phyloP scores from a whole-genome alignment of 1,140 invertebrate genomes.

The Drosophila bocqueti region DNA sequence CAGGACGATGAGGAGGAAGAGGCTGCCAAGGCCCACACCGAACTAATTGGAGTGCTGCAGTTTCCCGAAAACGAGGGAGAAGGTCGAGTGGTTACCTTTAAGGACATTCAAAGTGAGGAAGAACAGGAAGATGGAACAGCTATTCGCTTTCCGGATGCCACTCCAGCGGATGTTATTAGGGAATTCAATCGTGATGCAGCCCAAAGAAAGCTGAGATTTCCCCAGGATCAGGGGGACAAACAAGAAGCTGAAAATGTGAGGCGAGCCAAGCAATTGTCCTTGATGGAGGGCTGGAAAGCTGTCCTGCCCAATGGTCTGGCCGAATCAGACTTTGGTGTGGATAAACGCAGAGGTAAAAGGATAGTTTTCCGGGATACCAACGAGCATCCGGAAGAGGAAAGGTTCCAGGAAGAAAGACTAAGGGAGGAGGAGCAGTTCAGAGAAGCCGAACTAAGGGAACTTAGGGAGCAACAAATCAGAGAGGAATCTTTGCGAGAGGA shows the following conservation, averaged over 20 bases:
- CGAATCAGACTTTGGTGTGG: slow-evolving; percentile 37
- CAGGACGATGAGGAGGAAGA: slow-evolving; percentile 68
- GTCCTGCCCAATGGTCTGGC: slow-evolving; percentile 60
- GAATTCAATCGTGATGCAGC: slow-evolving; percentile 73
- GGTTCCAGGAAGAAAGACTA: slow-evolving; percentile 15
- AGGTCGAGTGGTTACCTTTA: slow-evolving; percentile 64
- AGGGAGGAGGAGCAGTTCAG: slow-evolving; percentile 33
- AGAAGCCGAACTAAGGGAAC: slow-evolving; percentile 18
- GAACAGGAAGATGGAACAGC: slow-evolving; percentile 25
- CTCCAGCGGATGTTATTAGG: slow-evolving; percentile 60
- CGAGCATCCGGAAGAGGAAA: slow-evolving; percentile 48
- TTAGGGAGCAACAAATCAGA: slow-evolving; percentile 14
- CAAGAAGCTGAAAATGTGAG: slow-evolving; percentile 3
- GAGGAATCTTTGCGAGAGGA: slow-evolving; percentile 15
- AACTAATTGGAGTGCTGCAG: slow-evolving; percentile 70
- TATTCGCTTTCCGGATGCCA: slow-evolving; percentile 72
- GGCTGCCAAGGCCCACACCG: slow-evolving; percentile 64
- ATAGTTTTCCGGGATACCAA: slow-evolving; percentile 71
- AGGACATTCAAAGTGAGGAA: slow-evolving; percentile 58
- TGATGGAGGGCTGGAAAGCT: slow-evolving; percentile 57
- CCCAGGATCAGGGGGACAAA: slow-evolving; percentile 37
- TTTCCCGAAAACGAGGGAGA: slow-evolving; percentile 60
- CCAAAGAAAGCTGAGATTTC: slow-evolving; percentile 74
- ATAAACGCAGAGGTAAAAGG: slow-evolving; percentile 62
- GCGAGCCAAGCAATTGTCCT: slow-evolving; percentile 33